These are phyloP conservation scores for Apteryx owenii DNA, from an alignment of 2,113 vertebrate genomes.

Conservation along the genomic window DNA sequence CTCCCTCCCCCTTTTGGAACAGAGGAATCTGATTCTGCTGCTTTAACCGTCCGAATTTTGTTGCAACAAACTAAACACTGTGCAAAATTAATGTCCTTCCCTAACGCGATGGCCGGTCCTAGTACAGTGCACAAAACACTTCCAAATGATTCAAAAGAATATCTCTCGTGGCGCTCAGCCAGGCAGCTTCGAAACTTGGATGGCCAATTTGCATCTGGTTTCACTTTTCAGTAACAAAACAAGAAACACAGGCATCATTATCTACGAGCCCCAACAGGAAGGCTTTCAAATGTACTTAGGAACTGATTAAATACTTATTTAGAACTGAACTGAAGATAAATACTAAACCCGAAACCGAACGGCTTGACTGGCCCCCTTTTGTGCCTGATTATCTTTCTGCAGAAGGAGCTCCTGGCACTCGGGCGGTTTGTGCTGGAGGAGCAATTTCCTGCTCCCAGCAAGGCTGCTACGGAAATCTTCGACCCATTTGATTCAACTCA, in stretches of 20 bases:
- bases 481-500: neutral
- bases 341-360: neutral
- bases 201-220: neutral
- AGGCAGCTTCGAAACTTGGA: neutral
- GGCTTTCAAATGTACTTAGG: neutral
- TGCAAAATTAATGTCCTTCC: neutral
- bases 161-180: neutral
- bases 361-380: neutral
- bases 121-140: neutral
- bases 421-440: neutral
- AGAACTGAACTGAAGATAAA: constrained; percentile 12
- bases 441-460: constrained; percentile 64
- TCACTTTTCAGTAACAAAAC: constrained; percentile 32
- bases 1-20: neutral
- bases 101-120: fast-evolving
- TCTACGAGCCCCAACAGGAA: neutral
- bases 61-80: neutral
- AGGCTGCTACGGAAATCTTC: constrained; percentile 26
- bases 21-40: neutral
- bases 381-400: neutral
- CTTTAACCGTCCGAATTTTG: neutral
- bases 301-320: constrained; percentile 47
- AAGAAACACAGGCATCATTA: constrained; percentile 8
- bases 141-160: neutral
- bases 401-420: constrained; percentile 42